These are phyloP conservation scores for Hystrix brachyura DNA, from an alignment of 2,113 vertebrate genomes.

Conservation along the genomic window DNA sequence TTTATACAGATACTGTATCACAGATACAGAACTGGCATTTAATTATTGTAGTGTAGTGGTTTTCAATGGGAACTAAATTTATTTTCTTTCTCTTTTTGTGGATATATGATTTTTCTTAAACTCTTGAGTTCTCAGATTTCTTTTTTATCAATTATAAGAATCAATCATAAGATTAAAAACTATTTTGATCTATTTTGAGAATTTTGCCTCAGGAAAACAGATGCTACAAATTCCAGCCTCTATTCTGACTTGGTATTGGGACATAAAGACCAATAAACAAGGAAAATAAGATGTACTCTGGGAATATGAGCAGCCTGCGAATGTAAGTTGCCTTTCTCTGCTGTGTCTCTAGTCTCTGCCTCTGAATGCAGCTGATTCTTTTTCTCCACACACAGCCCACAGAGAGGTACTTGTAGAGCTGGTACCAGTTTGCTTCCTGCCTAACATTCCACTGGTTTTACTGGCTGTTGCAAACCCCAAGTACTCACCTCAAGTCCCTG, in stretches of 20 bases:
- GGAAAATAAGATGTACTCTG: neutral
- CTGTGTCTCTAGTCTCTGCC: neutral
- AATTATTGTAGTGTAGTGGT: neutral
- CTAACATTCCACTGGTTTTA: neutral
- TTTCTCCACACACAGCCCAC: neutral
- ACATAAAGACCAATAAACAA: slow-evolving; percentile 39
- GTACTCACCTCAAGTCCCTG: neutral
- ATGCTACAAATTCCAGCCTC: slow-evolving; percentile 15
- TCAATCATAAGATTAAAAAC: slow-evolving; percentile 50
- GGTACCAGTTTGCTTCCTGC: neutral
- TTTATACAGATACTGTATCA: neutral
- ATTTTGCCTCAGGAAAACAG: slow-evolving; percentile 54
- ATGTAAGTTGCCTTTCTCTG: slow-evolving; percentile 19
- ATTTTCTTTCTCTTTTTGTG: neutral
- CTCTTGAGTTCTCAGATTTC: neutral
- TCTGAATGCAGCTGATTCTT: neutral
- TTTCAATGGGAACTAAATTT: slow-evolving; percentile 30
- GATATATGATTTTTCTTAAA: neutral
- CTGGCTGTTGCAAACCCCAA: neutral
- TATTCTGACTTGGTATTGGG: slow-evolving; percentile 45
- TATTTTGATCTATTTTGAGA: slow-evolving; percentile 13
- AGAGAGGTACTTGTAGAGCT: neutral
- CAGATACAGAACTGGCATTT: neutral
- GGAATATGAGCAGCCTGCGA: neutral
- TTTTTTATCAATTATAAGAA: slow-evolving; percentile 55